Percentiles rank a stretch among this genome's conserved stretches.
phyloP scores from a whole-genome alignment of 2,888 invertebrate species.

The Drosophila hawaiiensis region DNA sequence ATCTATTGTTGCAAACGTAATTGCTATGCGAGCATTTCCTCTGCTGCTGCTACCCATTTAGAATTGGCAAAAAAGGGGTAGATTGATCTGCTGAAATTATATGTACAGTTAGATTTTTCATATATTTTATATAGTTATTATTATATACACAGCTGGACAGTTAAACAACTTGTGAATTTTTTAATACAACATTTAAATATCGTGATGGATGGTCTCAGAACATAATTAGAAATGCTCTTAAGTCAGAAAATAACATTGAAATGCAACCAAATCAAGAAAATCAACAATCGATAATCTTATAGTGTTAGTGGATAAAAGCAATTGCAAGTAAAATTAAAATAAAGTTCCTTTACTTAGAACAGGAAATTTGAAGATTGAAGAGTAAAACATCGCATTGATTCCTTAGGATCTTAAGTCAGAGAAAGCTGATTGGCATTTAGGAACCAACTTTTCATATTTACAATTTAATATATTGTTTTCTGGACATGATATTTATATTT shows the following conservation, averaged over 20 bases:
- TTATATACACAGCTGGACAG: neutral
- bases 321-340: too few relatives aligned
- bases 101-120: neutral
- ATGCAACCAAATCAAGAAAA: too few relatives aligned
- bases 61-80: neutral
- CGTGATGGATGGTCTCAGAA: too few relatives aligned
- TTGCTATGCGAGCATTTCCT: conserved; percentile 63
- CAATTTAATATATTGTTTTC: neutral
- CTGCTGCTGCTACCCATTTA: conserved; percentile 5
- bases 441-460: neutral
- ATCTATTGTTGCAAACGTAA: conserved; percentile 76
- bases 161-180: neutral
- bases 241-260: too few relatives aligned
- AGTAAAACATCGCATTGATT: neutral
- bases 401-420: neutral
- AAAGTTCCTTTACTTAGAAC: neutral
- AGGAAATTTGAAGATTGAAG: neutral
- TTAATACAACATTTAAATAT: too few relatives aligned
- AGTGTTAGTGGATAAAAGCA: too few relatives aligned
- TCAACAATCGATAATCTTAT: too few relatives aligned
- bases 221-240: too few relatives aligned
- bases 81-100: neutral
- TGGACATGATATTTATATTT: neutral
- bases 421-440: neutral
- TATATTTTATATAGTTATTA: neutral